Evolutionary conservation across 2,888 invertebrate genomes (phyloP).

Genomic region (Phytoseiulus persimilis): DNA sequence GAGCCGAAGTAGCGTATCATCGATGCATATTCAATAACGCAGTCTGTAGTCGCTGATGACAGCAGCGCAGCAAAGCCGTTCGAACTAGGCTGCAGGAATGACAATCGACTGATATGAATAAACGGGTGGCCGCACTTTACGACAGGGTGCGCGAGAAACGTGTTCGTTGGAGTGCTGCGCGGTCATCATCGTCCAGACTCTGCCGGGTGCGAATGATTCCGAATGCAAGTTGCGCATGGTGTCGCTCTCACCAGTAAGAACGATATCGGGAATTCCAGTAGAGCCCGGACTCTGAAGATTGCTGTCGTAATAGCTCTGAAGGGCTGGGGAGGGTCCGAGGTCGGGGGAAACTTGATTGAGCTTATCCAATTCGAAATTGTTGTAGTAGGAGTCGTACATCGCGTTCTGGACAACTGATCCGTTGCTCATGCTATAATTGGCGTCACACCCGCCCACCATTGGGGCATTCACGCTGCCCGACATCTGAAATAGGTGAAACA

Average conservation of each 20-base stretch:
- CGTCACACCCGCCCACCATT: slow-evolving; percentile 15
- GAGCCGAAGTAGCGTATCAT: not conserved
- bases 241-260: slow-evolving; percentile 62
- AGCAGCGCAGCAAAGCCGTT: not conserved
- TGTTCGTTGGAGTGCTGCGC: not conserved
- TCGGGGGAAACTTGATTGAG: not conserved
- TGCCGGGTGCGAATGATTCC: not conserved
- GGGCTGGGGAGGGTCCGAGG: slow-evolving; percentile 8
- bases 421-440: slow-evolving; percentile 11
- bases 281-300: slow-evolving; percentile 29
- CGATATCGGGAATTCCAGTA: slow-evolving; percentile 69
- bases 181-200: not conserved
- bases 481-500: not conserved
- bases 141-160: not conserved
- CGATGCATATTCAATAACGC: not conserved
- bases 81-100: not conserved
- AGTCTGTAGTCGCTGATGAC: not conserved
- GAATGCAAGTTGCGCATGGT: not conserved
- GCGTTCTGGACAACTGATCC: not conserved
- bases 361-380: slow-evolving; percentile 10
- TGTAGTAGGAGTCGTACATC: slow-evolving; percentile 25
- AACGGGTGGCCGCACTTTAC: not conserved
- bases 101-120: not conserved
- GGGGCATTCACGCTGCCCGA: not conserved
- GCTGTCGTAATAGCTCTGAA: slow-evolving; percentile 33